A percentile compares a stretch with the other conserved stretches of the same genome.
These are phyloP conservation scores for Eulacestoma nigropectus DNA, from an alignment of 2,113 vertebrate species.

Conservation along the genomic window DNA sequence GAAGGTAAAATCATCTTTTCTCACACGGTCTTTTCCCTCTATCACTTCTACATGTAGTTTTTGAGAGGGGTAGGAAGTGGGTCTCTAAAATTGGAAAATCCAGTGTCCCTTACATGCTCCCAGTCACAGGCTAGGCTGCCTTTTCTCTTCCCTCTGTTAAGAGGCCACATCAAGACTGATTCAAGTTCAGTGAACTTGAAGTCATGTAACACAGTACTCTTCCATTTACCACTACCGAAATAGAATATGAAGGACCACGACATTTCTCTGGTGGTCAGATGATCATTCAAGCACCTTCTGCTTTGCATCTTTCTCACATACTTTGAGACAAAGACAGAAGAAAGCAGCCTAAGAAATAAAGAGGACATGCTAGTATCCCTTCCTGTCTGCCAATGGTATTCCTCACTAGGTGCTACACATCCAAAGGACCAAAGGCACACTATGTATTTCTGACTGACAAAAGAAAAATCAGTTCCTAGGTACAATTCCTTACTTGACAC, in stretches of 20 bases:
- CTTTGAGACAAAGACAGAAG: not conserved
- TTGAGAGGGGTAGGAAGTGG: not conserved
- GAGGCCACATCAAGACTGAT: not conserved
- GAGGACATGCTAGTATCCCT: not conserved
- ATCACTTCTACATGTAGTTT: not conserved
- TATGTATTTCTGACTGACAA: not conserved
- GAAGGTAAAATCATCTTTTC: not conserved
- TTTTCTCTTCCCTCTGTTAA: not conserved
- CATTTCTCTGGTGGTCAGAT: not conserved
- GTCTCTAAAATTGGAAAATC: not conserved
- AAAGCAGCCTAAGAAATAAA: not conserved
- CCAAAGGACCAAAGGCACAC: not conserved
- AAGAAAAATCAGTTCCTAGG: not conserved
- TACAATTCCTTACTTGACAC: not conserved
- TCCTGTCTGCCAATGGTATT: not conserved
- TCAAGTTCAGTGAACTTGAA: not conserved
- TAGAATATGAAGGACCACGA: not conserved
- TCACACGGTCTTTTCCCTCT: not conserved
- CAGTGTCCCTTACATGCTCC: not conserved
- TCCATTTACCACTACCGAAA: not conserved
- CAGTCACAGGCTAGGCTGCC: accelerated
- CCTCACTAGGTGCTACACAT: not conserved
- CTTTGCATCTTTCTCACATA: not conserved
- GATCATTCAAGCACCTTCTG: not conserved
- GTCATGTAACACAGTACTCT: not conserved